Evolutionary conservation across 2,888 invertebrate genomes (phyloP).

Genomic region (Orthosia incerta): DNA sequence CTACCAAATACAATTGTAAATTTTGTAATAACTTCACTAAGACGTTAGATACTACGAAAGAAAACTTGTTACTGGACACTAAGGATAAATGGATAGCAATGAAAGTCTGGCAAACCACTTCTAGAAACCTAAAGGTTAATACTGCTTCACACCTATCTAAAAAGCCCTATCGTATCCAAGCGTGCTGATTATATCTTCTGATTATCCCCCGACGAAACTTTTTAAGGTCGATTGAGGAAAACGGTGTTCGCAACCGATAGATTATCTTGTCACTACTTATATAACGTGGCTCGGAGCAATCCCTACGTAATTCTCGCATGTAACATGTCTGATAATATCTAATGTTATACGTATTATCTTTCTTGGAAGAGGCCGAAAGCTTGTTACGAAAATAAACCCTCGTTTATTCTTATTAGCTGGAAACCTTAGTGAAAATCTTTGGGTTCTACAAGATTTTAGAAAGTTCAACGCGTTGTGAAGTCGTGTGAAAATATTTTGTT

Average conservation of each 20-base stretch:
- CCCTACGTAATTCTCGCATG: slow-evolving; percentile 51
- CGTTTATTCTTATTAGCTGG: slow-evolving; percentile 36
- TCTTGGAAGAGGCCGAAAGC: slow-evolving; percentile 29
- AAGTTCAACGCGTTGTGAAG: slow-evolving; percentile 2
- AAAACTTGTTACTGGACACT: background rate
- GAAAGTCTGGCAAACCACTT: background rate
- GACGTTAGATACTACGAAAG: background rate
- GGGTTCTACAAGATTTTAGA: slow-evolving; percentile 8
- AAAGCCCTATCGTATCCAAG: slow-evolving; percentile 18
- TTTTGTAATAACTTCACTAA: too few species aligned
- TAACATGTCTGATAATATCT: slow-evolving; percentile 57
- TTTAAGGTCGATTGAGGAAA: slow-evolving; percentile 60
- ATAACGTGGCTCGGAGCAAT: slow-evolving; percentile 42
- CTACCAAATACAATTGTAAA: too few species aligned
- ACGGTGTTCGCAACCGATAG: slow-evolving; percentile 52
- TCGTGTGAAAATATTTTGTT: slow-evolving; percentile 21
- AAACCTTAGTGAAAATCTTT: slow-evolving; percentile 38
- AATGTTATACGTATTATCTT: slow-evolving; percentile 48
- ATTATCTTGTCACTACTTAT: slow-evolving; percentile 62
- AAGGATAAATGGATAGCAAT: background rate
- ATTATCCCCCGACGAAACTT: slow-evolving; percentile 43
- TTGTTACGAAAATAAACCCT: slow-evolving; percentile 46
- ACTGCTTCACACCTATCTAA: slow-evolving; percentile 11
- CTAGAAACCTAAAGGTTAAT: slow-evolving; percentile 5
- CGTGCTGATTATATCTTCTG: slow-evolving; percentile 41